Evolutionary conservation across 2,113 vertebrate species (phyloP).

Genomic region (Thunnus thynnus): DNA sequence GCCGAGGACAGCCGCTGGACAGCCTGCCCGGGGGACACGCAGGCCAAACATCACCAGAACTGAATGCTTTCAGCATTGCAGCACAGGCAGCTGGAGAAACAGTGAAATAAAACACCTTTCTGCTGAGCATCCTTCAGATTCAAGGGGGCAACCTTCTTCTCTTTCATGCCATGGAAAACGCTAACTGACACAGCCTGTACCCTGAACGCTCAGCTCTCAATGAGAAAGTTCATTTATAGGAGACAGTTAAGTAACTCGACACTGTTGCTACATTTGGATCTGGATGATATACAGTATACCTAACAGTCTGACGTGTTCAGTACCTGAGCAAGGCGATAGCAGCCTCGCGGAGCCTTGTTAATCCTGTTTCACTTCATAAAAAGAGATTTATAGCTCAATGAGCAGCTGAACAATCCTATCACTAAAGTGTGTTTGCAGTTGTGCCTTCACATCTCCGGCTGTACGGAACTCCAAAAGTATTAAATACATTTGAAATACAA

Average conservation of each 20-base stretch:
- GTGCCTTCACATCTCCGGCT: slow-evolving; percentile 18
- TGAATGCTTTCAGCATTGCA: slow-evolving; percentile 83
- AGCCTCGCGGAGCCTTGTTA: slow-evolving; percentile 50
- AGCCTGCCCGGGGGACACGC: slow-evolving; percentile 77
- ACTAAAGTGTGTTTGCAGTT: slow-evolving; percentile 41
- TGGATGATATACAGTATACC: slow-evolving; percentile 33
- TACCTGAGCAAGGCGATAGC: slow-evolving; percentile 61
- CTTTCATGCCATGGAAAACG: slow-evolving; percentile 66
- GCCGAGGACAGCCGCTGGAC: slow-evolving; percentile 50
- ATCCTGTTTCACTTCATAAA: slow-evolving; percentile 60
- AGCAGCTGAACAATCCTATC: slow-evolving; percentile 60
- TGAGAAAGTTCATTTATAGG: slow-evolving; percentile 62
- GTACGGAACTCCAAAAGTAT: background rate
- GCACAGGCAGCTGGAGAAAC: slow-evolving; percentile 88
- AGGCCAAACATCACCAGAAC: slow-evolving; percentile 78
- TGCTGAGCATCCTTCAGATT: slow-evolving; percentile 73
- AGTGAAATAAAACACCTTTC: slow-evolving; percentile 85
- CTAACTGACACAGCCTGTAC: slow-evolving; percentile 20
- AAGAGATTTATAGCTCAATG: slow-evolving; percentile 54
- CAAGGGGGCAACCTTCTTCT: slow-evolving; percentile 66
- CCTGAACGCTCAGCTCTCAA: slow-evolving; percentile 12
- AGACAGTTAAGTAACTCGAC: slow-evolving; percentile 65
- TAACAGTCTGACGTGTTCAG: slow-evolving; percentile 46
- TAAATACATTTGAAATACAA: too few species aligned
- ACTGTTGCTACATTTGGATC: slow-evolving; percentile 70